These are phyloP conservation scores for Hirtodrosophila cameraria DNA, from an alignment of 2,888 invertebrate genomes.

Conservation along the genomic window DNA sequence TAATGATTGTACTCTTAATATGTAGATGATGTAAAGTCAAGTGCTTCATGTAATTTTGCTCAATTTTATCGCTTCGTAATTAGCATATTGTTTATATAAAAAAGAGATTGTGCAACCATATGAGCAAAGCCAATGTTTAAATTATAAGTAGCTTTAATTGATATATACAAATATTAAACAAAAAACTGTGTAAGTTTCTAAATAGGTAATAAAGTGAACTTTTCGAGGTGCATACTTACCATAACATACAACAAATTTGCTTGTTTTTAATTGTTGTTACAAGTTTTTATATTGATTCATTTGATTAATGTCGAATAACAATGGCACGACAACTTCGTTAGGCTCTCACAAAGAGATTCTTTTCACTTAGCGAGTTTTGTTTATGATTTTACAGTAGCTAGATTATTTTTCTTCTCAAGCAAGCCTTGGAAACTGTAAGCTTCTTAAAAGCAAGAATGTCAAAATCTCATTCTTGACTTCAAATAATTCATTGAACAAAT, in stretches of 20 bases:
- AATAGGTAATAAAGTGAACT: conserved; percentile 45
- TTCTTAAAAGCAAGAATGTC: too few species aligned
- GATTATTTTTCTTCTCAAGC: too few species aligned
- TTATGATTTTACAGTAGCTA: too few species aligned
- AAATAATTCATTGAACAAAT: too few species aligned
- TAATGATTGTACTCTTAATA: conserved; percentile 15
- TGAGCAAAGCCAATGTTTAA: conserved; percentile 71
- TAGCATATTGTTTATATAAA: conserved; percentile 50
- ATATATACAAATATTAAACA: conserved; percentile 45
- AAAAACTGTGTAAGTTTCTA: conserved; percentile 55
- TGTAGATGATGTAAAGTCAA: conserved; percentile 49
- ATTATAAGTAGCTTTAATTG: conserved; percentile 67
- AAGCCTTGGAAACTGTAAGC: too few species aligned
- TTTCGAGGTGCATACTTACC: conserved; percentile 32
- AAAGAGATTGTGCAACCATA: conserved; percentile 32
- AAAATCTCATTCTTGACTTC: too few species aligned
- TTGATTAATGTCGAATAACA: too few species aligned
- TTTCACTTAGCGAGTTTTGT: too few species aligned
- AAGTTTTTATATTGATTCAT: too few species aligned
- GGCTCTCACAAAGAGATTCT: too few species aligned
- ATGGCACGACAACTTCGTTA: too few species aligned
- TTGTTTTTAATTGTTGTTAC: neutral
- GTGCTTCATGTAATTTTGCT: conserved; percentile 70
- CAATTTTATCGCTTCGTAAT: conserved; percentile 71
- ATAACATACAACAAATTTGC: neutral